Percentiles rank a stretch among this genome's conserved stretches.
These are phyloP conservation scores for Hydroisotoma schaefferi DNA, from an alignment of 2,888 invertebrate species.

Conservation along the genomic window DNA sequence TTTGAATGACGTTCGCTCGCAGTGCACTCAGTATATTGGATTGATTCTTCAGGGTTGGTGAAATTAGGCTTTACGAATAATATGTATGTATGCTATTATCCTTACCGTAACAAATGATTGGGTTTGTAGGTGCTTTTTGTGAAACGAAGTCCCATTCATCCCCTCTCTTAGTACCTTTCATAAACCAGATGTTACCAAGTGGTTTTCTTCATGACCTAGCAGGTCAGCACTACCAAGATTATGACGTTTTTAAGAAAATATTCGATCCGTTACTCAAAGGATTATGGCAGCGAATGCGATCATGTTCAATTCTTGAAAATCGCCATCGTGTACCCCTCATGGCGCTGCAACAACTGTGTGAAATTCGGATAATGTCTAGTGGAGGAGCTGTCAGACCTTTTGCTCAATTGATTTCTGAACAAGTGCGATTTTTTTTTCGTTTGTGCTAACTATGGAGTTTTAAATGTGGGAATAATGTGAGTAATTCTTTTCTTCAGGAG, in stretches of 20 bases:
- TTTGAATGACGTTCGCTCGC: constrained; percentile 58
- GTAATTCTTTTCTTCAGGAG: constrained; percentile 52
- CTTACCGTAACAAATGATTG: neutral
- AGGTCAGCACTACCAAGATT: constrained; percentile 58
- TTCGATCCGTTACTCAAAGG: constrained; percentile 68
- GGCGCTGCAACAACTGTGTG: constrained; percentile 73
- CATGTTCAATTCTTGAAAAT: constrained; percentile 66
- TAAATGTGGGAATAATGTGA: no score
- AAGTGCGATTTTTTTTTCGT: constrained; percentile 51
- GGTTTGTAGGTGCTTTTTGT: constrained; percentile 38
- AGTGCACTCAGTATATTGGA: constrained; percentile 62
- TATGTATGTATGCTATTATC: neutral
- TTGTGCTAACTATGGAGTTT: neutral
- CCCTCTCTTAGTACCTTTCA: constrained; percentile 65
- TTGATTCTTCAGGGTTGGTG: constrained; percentile 59
- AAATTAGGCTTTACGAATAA: no score
- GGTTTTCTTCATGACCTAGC: constrained; percentile 68
- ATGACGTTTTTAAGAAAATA: constrained; percentile 60
- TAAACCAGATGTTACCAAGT: constrained; percentile 68
- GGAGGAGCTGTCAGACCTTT: constrained; percentile 66
- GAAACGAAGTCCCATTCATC: constrained; percentile 53
- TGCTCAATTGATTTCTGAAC: constrained; percentile 63
- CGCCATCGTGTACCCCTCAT: constrained; percentile 66
- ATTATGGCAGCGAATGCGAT: constrained; percentile 65
- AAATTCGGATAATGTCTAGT: constrained; percentile 67